Evolutionary conservation across 2,113 vertebrate species (phyloP).

Genomic region (Meles meles): DNA sequence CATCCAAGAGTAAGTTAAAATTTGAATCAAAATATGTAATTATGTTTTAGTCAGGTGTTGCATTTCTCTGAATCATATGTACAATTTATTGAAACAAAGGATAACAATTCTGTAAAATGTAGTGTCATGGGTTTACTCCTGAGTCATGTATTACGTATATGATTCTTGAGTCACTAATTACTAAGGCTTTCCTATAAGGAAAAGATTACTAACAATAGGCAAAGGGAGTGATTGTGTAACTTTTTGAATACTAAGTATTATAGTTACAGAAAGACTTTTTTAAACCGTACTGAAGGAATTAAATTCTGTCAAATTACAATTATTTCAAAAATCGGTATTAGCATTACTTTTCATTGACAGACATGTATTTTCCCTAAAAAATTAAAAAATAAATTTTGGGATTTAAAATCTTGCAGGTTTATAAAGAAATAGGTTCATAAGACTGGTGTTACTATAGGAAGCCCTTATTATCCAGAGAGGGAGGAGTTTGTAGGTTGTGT

Average conservation of each 20-base stretch:
- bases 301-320: conserved; percentile 24
- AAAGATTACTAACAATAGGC: conserved; percentile 59
- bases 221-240: conserved; percentile 47
- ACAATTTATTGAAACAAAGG: conserved; percentile 61
- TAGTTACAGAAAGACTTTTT: conserved; percentile 28
- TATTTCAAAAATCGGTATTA: conserved; percentile 40
- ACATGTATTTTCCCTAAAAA: neutral
- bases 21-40: conserved; percentile 20
- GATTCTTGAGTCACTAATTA: conserved; percentile 69
- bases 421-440: conserved; percentile 19
- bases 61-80: conserved; percentile 62
- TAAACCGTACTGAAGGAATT: neutral
- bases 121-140: conserved; percentile 40
- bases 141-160: conserved; percentile 56
- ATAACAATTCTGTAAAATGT: conserved; percentile 66
- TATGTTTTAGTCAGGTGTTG: conserved; percentile 30
- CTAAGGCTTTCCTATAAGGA: conserved; percentile 72
- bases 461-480: neutral
- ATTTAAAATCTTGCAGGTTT: neutral
- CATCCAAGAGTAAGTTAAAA: conserved; percentile 2
- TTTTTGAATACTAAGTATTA: conserved; percentile 33
- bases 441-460: neutral
- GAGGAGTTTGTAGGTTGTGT: neutral
- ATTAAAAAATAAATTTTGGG: neutral
- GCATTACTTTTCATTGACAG: neutral